Percentiles rank a stretch among this genome's conserved stretches.
Conservation (phyloP, 1,140 invertebrate species). For the Xylocopa sonorina region DNA sequence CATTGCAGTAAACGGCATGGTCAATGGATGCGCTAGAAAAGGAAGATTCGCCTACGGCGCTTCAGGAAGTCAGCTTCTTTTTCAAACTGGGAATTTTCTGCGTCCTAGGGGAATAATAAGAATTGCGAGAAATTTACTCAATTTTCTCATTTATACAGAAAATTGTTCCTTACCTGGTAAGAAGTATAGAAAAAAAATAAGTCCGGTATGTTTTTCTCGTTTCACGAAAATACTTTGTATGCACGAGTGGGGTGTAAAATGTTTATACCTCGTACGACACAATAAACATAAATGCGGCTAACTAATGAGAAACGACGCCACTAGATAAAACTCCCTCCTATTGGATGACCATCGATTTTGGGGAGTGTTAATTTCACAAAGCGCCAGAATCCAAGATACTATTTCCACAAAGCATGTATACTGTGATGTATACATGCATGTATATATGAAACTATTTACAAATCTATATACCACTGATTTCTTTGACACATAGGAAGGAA, state of each 20-base stretch:
- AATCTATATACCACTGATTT: background rate
- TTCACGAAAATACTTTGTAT: conserved; percentile 9
- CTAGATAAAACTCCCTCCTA: no score
- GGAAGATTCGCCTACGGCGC: conserved; percentile 53
- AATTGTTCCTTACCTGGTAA: background rate
- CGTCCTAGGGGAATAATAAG: conserved; percentile 27
- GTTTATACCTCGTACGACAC: no score
- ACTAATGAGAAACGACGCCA: no score
- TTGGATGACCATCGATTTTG: no score
- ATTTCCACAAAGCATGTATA: background rate
- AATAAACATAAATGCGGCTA: no score
- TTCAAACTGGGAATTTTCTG: conserved; percentile 34
- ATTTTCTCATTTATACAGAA: background rate
- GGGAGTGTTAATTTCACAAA: no score
- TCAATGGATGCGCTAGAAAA: conserved; percentile 62
- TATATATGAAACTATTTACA: background rate
- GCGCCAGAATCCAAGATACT: no score
- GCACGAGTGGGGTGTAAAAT: no score
- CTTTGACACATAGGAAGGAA: conserved; percentile 12
- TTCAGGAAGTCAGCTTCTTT: conserved; percentile 58
- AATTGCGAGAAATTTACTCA: background rate
- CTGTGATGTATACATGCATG: background rate
- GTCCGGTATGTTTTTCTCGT: background rate
- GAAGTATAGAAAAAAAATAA: background rate
- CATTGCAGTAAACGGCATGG: conserved; percentile 70